Conservation (phyloP, 2,797 vertebrate genomes). For the Kryptopterus vitreolus region DNA sequence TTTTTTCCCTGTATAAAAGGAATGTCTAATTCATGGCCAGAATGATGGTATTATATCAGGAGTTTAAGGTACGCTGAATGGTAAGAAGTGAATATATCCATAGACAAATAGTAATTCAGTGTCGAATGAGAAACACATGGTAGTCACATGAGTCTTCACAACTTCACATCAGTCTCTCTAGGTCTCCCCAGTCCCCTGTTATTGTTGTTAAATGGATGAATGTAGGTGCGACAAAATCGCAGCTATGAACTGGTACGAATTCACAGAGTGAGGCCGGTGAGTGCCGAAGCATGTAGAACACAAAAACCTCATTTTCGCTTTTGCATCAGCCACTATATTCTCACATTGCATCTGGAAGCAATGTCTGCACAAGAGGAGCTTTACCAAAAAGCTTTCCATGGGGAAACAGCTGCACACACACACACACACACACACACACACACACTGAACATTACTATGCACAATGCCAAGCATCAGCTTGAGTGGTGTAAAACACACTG, state of each 20-base stretch:
- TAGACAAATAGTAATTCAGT: not conserved
- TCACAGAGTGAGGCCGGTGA: not conserved
- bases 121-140: not conserved
- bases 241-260: not conserved
- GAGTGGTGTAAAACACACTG: no score
- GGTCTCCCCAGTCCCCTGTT: not conserved
- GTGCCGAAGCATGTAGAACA: no score
- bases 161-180: not conserved
- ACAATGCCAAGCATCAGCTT: no score
- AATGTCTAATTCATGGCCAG: not conserved
- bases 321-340: not conserved
- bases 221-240: not conserved
- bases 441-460: no score
- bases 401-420: no score
- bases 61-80: not conserved
- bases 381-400: no score
- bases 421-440: no score
- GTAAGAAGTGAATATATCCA: not conserved
- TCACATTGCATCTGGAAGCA: not conserved
- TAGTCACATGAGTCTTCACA: not conserved
- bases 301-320: not conserved
- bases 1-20: no score
- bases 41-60: not conserved
- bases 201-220: not conserved
- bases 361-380: no score